Base-by-base conservation (phyloP, 92 coral and sea anemone species). In the Parazoanthus atlanticus region DNA sequence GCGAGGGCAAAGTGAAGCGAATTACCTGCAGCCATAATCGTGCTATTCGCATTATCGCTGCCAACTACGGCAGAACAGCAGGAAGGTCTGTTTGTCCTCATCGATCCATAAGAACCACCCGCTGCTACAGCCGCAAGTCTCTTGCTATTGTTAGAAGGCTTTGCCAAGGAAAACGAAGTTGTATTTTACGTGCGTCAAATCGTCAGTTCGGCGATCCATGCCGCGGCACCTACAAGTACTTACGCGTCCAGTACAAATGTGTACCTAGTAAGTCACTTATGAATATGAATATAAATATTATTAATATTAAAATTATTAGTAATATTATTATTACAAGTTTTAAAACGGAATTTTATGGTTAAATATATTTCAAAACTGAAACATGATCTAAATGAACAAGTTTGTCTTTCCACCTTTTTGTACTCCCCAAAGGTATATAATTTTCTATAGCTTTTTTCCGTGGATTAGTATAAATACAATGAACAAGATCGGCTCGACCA, bases 31-130 rank as follows among this genome's bases (percentile, higher is more conserved):
- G 86, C 29, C 56, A 46, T 70, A 66, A 67, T 19, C 76, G 38
- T 25, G 86, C 36, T 47, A 40, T 83, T 40, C 52, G 46, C 16
- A 83, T 83, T 72, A 12, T 67, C 21, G 8, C 72, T 13, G 86
- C 86, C 5, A 83, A 83, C 58, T 83, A 38, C 40, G 86, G 86
- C 5, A 67, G 86, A 69, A 83, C 86, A 65, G 72, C 43, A 69
- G 86, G 86, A 83, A n/a, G 54, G 36, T 83, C 86, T 28, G 86
- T 83, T 30, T 83, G 86, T 67, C 86, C 86, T 70, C 54, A 43
- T 36, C 61, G 61, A 12, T 40, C 64, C 25, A 83, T 83, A 33
- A 12, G 28, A 70, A 66, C 86, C 76, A 67, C 58, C 11, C 49
- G 71, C 1, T 80, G 84, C 71, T 54, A 30, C 64, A 25, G 84